Conservation (phyloP, 1,140 invertebrate genomes). For the Hylyphantes graminicola region DNA sequence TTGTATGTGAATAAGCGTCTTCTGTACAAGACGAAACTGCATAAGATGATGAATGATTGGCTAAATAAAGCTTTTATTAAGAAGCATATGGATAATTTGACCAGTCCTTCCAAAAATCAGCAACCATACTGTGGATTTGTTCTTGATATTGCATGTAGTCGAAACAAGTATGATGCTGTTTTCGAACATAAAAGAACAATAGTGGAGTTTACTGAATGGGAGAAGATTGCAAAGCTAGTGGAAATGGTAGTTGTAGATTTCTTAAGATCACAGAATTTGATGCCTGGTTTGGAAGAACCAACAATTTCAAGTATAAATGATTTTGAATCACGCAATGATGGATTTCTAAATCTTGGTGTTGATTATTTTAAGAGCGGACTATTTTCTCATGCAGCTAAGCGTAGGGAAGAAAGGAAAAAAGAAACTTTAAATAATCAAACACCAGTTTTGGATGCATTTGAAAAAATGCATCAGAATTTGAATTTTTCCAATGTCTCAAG, state of each 20-base stretch:
- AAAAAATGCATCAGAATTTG: too few relatives aligned
- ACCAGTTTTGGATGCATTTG: too few relatives aligned
- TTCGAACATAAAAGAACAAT: conserved; percentile 71
- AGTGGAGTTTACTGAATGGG: conserved; percentile 75
- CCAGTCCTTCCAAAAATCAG: conserved; percentile 64
- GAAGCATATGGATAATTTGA: conserved; percentile 62
- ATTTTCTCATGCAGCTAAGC: conserved; percentile 49
- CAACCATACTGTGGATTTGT: conserved; percentile 72
- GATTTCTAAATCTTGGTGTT: conserved; percentile 1
- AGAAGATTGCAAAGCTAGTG: conserved; percentile 70
- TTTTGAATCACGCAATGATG: background rate
- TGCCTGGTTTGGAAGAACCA: background rate
- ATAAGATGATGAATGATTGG: conserved; percentile 70
- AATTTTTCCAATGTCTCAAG: background rate
- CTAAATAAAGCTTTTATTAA: conserved; percentile 65
- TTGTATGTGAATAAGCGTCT: conserved; percentile 75
- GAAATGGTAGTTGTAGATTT: conserved; percentile 70
- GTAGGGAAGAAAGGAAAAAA: background rate
- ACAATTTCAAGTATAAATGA: background rate
- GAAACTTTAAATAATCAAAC: background rate
- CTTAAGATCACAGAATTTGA: conserved; percentile 49
- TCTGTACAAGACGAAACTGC: conserved; percentile 71
- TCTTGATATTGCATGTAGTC: conserved; percentile 74
- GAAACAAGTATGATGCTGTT: conserved; percentile 72
- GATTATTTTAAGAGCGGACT: conserved; percentile 43